Evolutionary conservation across 2,888 invertebrate species (phyloP), one percentile per base, ranked within the genome.

Genomic region (Pristionchus japonicus): DNA sequence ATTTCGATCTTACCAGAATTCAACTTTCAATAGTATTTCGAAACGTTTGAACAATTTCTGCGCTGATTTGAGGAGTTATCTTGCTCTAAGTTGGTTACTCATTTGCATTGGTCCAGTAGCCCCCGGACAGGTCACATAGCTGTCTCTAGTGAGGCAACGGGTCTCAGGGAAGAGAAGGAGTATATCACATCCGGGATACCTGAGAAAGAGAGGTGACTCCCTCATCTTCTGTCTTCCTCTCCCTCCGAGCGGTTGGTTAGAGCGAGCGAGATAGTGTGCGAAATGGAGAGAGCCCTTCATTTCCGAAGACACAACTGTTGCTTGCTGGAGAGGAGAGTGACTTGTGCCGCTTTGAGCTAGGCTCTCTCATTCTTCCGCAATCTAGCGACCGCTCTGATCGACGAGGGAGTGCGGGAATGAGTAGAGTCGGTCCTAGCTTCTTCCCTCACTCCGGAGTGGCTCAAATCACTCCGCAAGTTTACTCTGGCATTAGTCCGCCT

Each of bases 151-250:
- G 47, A n/a, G 23, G 47, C 40, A 6, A 17, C 13, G 47, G 47
- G 52, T 13, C 47, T n/a, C n/a, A 80, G 80, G 77, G 11, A 23
- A 80, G 82, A 47, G 82, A 47, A 27, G 52, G 82, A 82, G 82
- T 82, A 70, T 70, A 70, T 70, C 70, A 70, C 70, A 70, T 70
- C 70, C 70, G 40, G 70, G 70, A 70, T 70, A 70, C 70, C 70
- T 70, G 70, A 70, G 70, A 70, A 70, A 70, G 70, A 64, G 64
- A n/a, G n/a, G n/a, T n/a, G n/a, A n/a, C n/a, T n/a, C n/a, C n/a
- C n/a, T 64, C 77, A 37, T 74, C 74, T 34, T 70, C 74, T 74
- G 37, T 34, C 74, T 31, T 23, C 57, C 57, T n/a, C 74, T 74
- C 11, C 3, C 3, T n/a, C 74, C 74, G 34, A 37, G 20, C 34